Conservation (phyloP, 2,113 vertebrate genomes). For the Corythornis cristatus region DNA sequence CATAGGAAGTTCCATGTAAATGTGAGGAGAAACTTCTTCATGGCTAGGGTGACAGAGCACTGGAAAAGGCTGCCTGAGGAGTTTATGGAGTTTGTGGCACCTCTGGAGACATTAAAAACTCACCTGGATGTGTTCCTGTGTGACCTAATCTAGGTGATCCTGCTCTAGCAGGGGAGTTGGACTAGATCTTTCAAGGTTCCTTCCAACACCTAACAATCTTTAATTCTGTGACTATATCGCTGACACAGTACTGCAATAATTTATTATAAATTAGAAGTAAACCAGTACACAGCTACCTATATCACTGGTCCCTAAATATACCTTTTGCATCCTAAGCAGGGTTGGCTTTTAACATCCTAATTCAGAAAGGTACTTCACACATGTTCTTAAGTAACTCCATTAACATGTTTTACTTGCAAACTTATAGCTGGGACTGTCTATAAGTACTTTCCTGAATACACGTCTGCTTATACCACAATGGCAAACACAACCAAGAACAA, state of each 20-base stretch:
- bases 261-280: not conserved
- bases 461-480: not conserved
- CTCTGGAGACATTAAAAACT: no score
- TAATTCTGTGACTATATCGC: no score
- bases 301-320: not conserved
- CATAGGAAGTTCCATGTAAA: no score
- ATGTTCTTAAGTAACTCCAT: not conserved
- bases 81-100: no score
- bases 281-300: not conserved
- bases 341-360: not conserved
- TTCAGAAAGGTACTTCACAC: not conserved
- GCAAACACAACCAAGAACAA: not conserved
- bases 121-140: no score
- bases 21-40: no score
- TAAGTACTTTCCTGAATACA: not conserved
- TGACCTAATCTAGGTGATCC: no score
- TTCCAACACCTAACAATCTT: no score
- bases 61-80: no score
- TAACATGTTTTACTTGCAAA: not conserved
- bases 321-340: not conserved
- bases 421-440: accelerated
- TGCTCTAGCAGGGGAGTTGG: no score
- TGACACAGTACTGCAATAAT: not conserved
- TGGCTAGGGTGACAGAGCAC: no score
- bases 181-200: no score